A percentile compares a stretch with the other conserved stretches of the same genome.
phyloP scores from a whole-genome alignment of 2,113 vertebrate genomes.

The Silurus meridionalis region DNA sequence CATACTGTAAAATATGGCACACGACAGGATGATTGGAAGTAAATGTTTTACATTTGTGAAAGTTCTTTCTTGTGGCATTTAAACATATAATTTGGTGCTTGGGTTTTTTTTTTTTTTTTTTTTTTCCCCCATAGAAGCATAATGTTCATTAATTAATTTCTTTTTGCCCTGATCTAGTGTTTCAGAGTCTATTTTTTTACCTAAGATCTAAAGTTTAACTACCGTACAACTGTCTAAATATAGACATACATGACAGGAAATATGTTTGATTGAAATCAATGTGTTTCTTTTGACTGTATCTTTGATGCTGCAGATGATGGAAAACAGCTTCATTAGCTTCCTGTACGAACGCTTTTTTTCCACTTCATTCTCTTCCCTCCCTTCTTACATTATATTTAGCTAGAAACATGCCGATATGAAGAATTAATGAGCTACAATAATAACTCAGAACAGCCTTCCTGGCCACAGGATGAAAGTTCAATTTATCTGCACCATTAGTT shows the following conservation, averaged over 20 bases:
- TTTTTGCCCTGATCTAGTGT: neutral
- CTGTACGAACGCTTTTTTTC: neutral
- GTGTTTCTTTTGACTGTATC: neutral
- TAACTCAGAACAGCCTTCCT: neutral
- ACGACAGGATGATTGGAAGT: too few relatives aligned
- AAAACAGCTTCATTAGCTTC: neutral
- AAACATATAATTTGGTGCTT: too few relatives aligned
- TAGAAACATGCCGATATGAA: neutral
- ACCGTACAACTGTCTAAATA: neutral
- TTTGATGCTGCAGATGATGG: neutral
- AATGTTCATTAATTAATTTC: too few relatives aligned
- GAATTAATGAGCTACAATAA: neutral
- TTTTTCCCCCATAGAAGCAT: too few relatives aligned
- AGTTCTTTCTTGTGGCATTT: too few relatives aligned
- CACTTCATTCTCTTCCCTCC: neutral
- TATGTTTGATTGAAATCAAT: neutral
- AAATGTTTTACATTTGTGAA: too few relatives aligned
- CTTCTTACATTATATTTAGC: neutral
- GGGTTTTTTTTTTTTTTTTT: too few relatives aligned
- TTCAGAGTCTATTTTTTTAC: neutral
- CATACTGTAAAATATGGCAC: too few relatives aligned
- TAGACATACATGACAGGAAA: constrained; percentile 20
- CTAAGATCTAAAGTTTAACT: neutral
- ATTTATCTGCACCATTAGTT: neutral
- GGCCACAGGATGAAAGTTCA: neutral